These are phyloP conservation scores for Ophion costatus DNA, from an alignment of 2,888 invertebrate genomes.

Conservation along the genomic window DNA sequence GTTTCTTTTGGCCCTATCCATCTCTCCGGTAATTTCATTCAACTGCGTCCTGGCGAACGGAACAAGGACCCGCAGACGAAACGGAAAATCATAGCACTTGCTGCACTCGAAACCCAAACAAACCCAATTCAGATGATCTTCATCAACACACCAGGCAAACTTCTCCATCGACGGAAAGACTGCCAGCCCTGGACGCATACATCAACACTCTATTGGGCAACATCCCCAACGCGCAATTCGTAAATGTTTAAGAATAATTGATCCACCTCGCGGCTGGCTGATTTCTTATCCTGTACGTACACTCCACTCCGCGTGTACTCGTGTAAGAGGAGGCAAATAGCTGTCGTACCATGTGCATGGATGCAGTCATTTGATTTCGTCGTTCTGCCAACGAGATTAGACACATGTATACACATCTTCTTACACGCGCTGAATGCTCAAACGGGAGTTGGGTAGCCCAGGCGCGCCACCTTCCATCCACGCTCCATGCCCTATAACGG, in stretches of 20 bases:
- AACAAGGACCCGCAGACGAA: not conserved
- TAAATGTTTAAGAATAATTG: slow-evolving; percentile 47
- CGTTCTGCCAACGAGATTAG: slow-evolving; percentile 37
- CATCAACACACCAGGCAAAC: not conserved
- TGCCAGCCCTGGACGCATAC: not conserved
- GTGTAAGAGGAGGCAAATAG: slow-evolving; percentile 63
- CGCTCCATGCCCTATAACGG: slow-evolving; percentile 52
- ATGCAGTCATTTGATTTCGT: slow-evolving; percentile 61
- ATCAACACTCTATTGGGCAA: slow-evolving; percentile 21
- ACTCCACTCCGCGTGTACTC: slow-evolving; percentile 41
- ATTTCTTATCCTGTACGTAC: slow-evolving; percentile 56
- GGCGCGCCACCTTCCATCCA: slow-evolving; percentile 37
- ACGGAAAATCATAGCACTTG: no score
- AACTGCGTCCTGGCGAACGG: not conserved
- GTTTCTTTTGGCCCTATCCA: slow-evolving; percentile 25
- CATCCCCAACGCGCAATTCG: slow-evolving; percentile 12
- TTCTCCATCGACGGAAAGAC: not conserved
- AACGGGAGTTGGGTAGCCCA: slow-evolving; percentile 51
- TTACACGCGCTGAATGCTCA: slow-evolving; percentile 29
- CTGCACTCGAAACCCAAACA: not conserved
- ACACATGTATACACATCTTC: slow-evolving; percentile 36
- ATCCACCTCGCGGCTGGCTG: slow-evolving; percentile 37
- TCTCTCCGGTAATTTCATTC: slow-evolving; percentile 4
- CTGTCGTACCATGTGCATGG: slow-evolving; percentile 44
- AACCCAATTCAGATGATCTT: not conserved